These are phyloP conservation scores for Drosophila melanica DNA, from an alignment of 1,140 invertebrate species.

Conservation along the genomic window DNA sequence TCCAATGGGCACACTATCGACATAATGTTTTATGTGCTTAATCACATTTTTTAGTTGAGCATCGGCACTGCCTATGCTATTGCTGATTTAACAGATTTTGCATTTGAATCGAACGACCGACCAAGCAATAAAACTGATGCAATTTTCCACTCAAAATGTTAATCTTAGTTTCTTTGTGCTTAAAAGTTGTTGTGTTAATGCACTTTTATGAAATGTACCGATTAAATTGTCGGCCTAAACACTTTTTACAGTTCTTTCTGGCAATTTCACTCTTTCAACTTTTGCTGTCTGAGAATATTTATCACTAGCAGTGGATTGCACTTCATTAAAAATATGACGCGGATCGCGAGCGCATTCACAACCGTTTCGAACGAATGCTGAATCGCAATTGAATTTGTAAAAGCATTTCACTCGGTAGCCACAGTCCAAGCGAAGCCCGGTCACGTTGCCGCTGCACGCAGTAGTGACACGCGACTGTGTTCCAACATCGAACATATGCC, in stretches of 20 bases:
- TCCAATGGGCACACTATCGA: conserved; percentile 80
- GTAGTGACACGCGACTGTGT: conserved; percentile 67
- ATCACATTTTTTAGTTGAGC: conserved; percentile 30
- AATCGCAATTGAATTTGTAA: conserved; percentile 80
- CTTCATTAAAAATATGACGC: conserved; percentile 20
- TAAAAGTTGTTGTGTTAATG: background rate
- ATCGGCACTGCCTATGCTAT: background rate
- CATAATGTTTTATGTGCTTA: conserved; percentile 66
- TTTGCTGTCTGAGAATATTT: conserved; percentile 22
- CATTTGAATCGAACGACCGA: background rate
- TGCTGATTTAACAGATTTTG: background rate
- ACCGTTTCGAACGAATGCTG: conserved; percentile 72
- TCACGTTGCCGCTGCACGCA: conserved; percentile 74
- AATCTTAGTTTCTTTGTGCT: background rate
- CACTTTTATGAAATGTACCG: background rate
- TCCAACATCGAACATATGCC: conserved; percentile 44
- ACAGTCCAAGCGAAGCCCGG: conserved; percentile 48
- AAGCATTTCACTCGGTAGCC: conserved; percentile 72
- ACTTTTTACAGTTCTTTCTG: conserved; percentile 46
- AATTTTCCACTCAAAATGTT: background rate
- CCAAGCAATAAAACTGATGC: background rate
- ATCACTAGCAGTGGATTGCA: conserved; percentile 22
- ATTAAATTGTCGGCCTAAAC: conserved; percentile 40
- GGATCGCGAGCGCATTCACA: conserved; percentile 60
- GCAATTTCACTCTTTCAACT: conserved; percentile 13